Base-by-base conservation (phyloP, 30 jellyfish, hydroid and myxozoan species). In the Rhopilema esculentum region DNA sequence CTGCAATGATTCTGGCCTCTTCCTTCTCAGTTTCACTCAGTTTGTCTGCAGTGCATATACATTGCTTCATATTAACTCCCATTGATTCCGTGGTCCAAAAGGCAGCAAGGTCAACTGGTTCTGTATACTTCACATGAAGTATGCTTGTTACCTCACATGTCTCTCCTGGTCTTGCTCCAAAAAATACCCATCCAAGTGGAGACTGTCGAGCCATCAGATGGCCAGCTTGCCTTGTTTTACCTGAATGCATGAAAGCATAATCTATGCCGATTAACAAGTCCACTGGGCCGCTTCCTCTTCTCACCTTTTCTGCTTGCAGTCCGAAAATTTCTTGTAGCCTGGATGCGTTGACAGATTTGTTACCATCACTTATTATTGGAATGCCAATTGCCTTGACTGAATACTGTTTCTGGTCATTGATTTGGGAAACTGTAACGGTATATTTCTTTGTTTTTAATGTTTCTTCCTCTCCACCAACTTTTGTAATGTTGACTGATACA, bases 191-290 rank as follows among this genome's bases (percentile, higher is more conserved):
- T 52, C 97, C 96, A 64, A 91, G 81, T 76, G 92, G 92, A 69
- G 90, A 64, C 50, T 84, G 87, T 49, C 88, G 87, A 20, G 92
- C 90, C 88, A 92, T 30, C 53, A 85, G 61, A 57, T 80, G 90
- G 26, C 68, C 94, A 69, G 61, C 95, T 70, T 76, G 84, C 87
- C 77, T 87, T 69, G 77, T 65, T 49, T 72, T 80, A 24, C 88
- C 97, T 4, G 88, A 33, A 62, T 92, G 97, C 72, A 72, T 27
- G n/a, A 15, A 31, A 27, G 97, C 91, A 75, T 87, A 68, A 73
- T 92, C 98, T 64, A 83, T 62, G 73, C 97, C 95, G 82, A 80
- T 82, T 63, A 87, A 61, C 77, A 80, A 28, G 71, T 86, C 97
- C 17, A 92, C 82, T n/a, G 66, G 82, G 68, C 97, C 87, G 1